These are phyloP conservation scores for Scaptomyza graminum DNA, from an alignment of 1,140 invertebrate genomes.

Conservation along the genomic window DNA sequence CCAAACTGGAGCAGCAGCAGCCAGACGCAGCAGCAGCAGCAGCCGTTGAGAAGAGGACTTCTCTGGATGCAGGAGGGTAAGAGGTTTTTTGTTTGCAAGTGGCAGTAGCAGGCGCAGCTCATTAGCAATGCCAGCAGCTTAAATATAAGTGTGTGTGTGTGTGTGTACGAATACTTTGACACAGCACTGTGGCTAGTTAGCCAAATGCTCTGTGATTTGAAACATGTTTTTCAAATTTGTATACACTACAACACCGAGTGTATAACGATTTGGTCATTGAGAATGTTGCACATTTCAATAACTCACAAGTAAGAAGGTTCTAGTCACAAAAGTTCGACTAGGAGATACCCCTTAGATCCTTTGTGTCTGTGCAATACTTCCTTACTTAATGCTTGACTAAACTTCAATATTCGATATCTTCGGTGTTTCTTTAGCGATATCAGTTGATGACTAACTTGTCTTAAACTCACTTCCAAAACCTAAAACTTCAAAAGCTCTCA, in stretches of 20 bases:
- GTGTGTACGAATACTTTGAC: constrained; percentile 26
- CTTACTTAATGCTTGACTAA: too few relatives aligned
- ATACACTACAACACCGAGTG: too few relatives aligned
- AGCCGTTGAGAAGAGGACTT: neutral
- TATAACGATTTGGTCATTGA: neutral
- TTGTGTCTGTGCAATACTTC: too few relatives aligned
- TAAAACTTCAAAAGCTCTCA: too few relatives aligned
- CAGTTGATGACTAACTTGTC: too few relatives aligned
- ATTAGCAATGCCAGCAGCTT: constrained; percentile 46
- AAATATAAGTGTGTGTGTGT: constrained; percentile 5
- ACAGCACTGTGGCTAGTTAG: constrained; percentile 31
- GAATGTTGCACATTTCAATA: too few relatives aligned
- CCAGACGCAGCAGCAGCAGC: neutral
- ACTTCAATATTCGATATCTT: too few relatives aligned
- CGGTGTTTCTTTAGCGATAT: too few relatives aligned
- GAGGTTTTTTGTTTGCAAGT: constrained; percentile 6
- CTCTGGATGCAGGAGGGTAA: neutral
- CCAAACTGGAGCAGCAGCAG: constrained; percentile 34
- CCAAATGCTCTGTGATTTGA: constrained; percentile 11
- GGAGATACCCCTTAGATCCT: too few relatives aligned
- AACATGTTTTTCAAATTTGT: neutral
- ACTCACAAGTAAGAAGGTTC: too few relatives aligned
- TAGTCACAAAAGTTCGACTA: too few relatives aligned
- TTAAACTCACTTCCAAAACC: too few relatives aligned
- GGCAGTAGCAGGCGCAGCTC: constrained; percentile 51